These are phyloP conservation scores for Setophaga coronata DNA, from an alignment of 2,113 vertebrate species.

Conservation along the genomic window DNA sequence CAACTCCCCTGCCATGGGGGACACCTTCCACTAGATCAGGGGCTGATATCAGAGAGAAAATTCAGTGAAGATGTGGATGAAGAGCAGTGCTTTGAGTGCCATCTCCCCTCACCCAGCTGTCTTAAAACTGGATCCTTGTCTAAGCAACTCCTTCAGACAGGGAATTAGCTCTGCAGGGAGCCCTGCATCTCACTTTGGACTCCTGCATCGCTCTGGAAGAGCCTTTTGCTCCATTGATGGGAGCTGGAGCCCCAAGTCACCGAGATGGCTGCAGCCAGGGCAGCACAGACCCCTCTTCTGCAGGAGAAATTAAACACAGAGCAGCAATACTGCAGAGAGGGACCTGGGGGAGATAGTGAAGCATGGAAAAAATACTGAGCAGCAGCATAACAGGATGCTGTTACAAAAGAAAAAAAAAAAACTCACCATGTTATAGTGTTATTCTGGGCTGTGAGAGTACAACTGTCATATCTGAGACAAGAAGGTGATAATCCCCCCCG, in stretches of 20 bases:
- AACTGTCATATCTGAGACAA: not conserved
- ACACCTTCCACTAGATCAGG: not conserved
- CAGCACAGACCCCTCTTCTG: not conserved
- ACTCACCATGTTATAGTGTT: not conserved
- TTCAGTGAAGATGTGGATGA: not conserved
- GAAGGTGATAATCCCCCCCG: not conserved
- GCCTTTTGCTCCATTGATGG: rapidly evolving
- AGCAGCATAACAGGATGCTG: not conserved
- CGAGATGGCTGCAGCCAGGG: not conserved
- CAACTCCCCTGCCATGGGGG: not conserved
- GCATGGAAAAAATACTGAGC: not conserved
- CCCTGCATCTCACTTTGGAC: not conserved
- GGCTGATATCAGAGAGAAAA: not conserved
- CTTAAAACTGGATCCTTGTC: not conserved
- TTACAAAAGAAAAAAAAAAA: not conserved
- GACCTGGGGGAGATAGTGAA: slow-evolving; percentile 48
- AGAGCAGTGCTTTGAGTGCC: not conserved
- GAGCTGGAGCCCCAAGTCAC: not conserved
- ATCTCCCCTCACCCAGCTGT: not conserved
- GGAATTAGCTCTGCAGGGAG: not conserved
- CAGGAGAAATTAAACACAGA: not conserved
- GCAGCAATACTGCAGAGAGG: slow-evolving; percentile 34
- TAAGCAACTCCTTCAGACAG: not conserved
- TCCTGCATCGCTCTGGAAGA: not conserved
- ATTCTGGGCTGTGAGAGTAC: not conserved